phyloP scores from a whole-genome alignment of 2,113 vertebrate genomes.

The Rhynchomys soricoides region DNA sequence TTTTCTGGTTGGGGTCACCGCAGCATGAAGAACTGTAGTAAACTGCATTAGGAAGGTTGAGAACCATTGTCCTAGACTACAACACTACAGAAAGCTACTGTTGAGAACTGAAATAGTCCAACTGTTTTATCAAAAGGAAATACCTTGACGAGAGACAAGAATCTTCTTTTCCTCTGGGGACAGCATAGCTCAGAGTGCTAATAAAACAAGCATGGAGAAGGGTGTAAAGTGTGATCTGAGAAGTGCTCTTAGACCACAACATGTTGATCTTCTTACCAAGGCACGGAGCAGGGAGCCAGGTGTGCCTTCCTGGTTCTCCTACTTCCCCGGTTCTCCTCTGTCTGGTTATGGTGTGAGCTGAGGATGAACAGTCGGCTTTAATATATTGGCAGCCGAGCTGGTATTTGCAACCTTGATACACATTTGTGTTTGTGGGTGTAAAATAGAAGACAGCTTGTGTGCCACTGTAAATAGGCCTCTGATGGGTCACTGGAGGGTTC shows the following conservation, averaged over 20 bases:
- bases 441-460: slow-evolving; percentile 81
- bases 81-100: not conserved
- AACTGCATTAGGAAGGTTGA: not conserved
- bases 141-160: slow-evolving; percentile 31
- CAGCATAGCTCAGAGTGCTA: slow-evolving; percentile 11
- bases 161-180: not conserved
- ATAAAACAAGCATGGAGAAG: not conserved
- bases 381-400: slow-evolving; percentile 38
- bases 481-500: slow-evolving; percentile 88
- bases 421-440: slow-evolving; percentile 68
- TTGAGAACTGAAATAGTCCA: slow-evolving; percentile 5
- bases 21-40: not conserved
- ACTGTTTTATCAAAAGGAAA: slow-evolving; percentile 54
- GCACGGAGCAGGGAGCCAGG: not conserved
- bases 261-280: not conserved
- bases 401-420: slow-evolving; percentile 59
- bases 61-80: not conserved
- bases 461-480: slow-evolving; percentile 83
- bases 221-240: not conserved
- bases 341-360: slow-evolving; percentile 37
- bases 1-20: not conserved
- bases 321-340: not conserved
- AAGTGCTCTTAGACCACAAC: not conserved
- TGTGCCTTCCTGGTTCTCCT: not conserved
- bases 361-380: slow-evolving; percentile 62